Conservation (phyloP, 2,113 vertebrate genomes). For the Seriola rivoliana region DNA sequence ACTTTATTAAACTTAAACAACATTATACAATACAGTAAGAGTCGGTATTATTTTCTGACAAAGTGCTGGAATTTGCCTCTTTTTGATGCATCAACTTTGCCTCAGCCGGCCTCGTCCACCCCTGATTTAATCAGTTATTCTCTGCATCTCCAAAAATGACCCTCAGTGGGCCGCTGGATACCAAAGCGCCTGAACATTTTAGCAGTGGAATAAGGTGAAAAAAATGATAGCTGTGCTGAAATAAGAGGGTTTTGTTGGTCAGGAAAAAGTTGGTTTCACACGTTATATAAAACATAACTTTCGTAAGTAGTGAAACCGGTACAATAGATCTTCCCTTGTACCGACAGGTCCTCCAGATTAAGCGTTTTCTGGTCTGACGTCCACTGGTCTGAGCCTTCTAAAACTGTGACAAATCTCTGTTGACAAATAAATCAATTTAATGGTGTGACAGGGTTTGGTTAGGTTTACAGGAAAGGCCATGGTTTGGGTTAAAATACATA, state of each 20-base stretch:
- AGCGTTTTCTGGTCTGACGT: no score
- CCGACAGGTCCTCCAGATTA: not conserved
- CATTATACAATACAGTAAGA: not conserved
- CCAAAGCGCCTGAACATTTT: conserved; percentile 17
- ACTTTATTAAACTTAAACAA: not conserved
- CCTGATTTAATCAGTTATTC: conserved; percentile 16
- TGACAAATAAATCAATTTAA: not conserved
- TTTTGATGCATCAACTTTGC: not conserved
- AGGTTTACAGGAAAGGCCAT: no score
- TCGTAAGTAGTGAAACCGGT: not conserved
- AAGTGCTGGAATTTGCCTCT: not conserved
- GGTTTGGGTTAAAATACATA: not conserved
- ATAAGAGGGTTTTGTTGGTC: not conserved
- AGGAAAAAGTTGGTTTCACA: not conserved
- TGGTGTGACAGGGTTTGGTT: not conserved
- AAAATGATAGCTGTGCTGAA: not conserved
- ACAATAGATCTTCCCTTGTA: no score
- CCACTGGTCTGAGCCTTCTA: no score
- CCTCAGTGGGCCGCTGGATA: not conserved
- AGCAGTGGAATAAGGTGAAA: not conserved
- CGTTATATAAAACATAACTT: not conserved
- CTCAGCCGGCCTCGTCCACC: not conserved
- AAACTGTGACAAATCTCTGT: not conserved
- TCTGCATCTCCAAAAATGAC: conserved; percentile 23
- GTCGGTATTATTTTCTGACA: conserved; percentile 1